Base-by-base conservation (phyloP, 2,113 vertebrate species). In the Mesocricetus auratus region DNA sequence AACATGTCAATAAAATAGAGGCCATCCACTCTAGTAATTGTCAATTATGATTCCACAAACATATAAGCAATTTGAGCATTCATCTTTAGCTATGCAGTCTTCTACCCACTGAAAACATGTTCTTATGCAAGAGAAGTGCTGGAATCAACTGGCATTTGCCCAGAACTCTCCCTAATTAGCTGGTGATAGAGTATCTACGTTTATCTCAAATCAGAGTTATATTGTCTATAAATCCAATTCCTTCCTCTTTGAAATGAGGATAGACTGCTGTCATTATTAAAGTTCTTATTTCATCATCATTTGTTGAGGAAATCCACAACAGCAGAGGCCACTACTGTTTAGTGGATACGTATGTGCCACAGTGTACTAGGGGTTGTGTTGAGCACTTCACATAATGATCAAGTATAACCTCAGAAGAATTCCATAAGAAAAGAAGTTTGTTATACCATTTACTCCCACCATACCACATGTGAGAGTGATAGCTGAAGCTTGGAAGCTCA, bases 1-100 rank as follows among this genome's bases (percentile, higher is more conserved):
- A 97, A 26, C 22, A 33, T 95, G 45, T 82, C 82, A 24, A 92
- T 62, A 83, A 93, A 69, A 50, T 17, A 94, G 85, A 97, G 39
- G 74, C 22, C 7, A 26, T 56, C 5, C 21, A 64, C 42, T 79
- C 53, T 69, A 93, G 36, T 22, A 45, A 53, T 91, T 47, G 2
- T 4, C 26, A 31, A 89, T 64, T 73, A 62, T 26, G 39, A 78
- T 60, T 56, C 22, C 29, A 71, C 31, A 74, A 31, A 33, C 4
- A n/a, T 75, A 53, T 3, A 36, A 42, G 29, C 69, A 83, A 56
- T 42, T 26, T 73, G 11, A 66, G 56, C 39, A 53, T 45, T 42
- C 33, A 36, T 10, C 0, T 75, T 7, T 33, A 16, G 21, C 50
- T 66, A 7, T 39, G 45, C 0, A 45, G 78, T 86, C 75, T 81